Evolutionary conservation across 2,888 invertebrate species (phyloP).

Genomic region (Atethmia centrago): DNA sequence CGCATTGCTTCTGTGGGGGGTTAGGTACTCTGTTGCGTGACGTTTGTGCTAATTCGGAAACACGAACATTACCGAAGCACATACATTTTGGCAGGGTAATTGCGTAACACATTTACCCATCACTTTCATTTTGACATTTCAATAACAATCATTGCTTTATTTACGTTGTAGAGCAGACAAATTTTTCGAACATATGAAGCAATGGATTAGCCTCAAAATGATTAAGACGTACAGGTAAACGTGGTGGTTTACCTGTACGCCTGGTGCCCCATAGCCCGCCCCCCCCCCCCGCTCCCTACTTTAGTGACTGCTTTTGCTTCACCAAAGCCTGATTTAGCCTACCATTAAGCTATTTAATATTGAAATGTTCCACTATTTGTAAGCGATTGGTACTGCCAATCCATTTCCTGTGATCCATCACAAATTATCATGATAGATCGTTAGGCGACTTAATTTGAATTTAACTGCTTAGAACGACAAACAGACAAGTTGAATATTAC

Average conservation of each 20-base stretch:
- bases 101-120: too few relatives aligned
- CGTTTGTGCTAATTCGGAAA: neutral
- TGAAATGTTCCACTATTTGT: neutral
- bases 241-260: neutral
- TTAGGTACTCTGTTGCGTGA: too few relatives aligned
- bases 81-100: too few relatives aligned
- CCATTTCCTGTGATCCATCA: conserved; percentile 27
- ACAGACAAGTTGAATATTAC: neutral
- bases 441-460: neutral
- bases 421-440: conserved; percentile 39
- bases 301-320: neutral
- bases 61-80: neutral
- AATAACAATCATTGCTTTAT: too few relatives aligned
- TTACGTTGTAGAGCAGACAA: too few relatives aligned
- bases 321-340: neutral
- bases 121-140: too few relatives aligned
- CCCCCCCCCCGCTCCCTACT: too few relatives aligned
- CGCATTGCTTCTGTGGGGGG: neutral
- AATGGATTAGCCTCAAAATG: too few relatives aligned
- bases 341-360: neutral
- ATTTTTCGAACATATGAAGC: too few relatives aligned
- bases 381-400: conserved; percentile 7
- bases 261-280: neutral
- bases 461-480: neutral
- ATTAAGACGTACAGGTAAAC: too few relatives aligned